Evolutionary conservation across 53 echinoderm and acorn worm genomes (phyloP), one percentile per base, ranked within the genome.

Genomic region (Apostichopus leukothele): DNA sequence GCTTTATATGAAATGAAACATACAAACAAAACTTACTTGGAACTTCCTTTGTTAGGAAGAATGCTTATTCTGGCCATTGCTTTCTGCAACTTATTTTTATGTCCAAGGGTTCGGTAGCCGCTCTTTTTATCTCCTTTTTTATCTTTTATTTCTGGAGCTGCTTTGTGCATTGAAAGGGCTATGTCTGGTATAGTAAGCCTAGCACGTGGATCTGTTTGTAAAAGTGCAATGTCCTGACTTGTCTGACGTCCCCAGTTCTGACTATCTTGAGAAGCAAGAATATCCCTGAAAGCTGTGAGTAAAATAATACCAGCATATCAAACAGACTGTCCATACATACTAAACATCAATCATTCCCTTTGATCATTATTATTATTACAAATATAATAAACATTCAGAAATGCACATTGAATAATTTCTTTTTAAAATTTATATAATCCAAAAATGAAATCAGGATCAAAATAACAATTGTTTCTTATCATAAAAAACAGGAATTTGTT

Each of bases 31-130:
- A 84, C 96, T 89, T 75, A 96, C 96, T 90, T 96, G 52, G 94
- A 90, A 83, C 90, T 94, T 73, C 91, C 89, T 86, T 98, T 98
- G 78, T 98, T 98, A 76, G 99, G 99, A 21, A 98, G 92, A 68
- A 98, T 95, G 89, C 94, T 98, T 18, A 98, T 93, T 78, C 96
- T 95, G 26, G 99, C 99, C 95, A 98, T 94, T 50, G 94, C 96
- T 86, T 93, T 95, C 77, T 93, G 91, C 76, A 98, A 88, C 84
- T 95, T 98, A n/a, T 91, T 91, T 75, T 94, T 94, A 83, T 95
- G 93, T 51, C 99, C 94, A 7, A 95, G 86, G 26, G 94, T 93
- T 10, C 88, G 90, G 60, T 91, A 93, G 7, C 93, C 94, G 11
- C 92, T 89, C 90, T 96, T 96, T 92, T 96, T 94, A 16, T 98